Base-by-base conservation (phyloP, 2,888 invertebrate genomes). In the Rhagonycha lutea region DNA sequence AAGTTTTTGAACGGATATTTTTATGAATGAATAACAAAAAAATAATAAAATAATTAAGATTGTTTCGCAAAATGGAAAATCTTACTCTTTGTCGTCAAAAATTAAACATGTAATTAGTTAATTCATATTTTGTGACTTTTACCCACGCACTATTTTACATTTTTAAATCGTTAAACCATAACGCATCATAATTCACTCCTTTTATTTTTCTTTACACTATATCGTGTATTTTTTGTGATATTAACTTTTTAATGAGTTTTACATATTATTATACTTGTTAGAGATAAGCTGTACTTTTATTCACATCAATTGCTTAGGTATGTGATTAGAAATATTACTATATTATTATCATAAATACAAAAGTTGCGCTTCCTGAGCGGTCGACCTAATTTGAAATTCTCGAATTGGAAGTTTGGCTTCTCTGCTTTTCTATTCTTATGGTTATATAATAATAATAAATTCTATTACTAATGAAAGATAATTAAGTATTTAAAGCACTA, bases 181-280 rank as follows among this genome's bases (percentile, higher is more conserved):
- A 69, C 29, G 23, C 60, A 24, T 65, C 63, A 65, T 65, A 65
- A 65, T 65, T 65, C 63, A 65, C 12, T 65, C n/a, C 7, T 24
- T 65, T n/a, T 18, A 24, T 65, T 65, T 65, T 65, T 65, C 63
- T 65, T 23, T 65, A 24, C 63, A 65, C 26, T n/a, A 24, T 65
- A 60, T 23, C 18, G 8, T 60, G 23, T 69, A 69, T 60, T 69
- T 69, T 69, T 69, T 69, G 47, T 69, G 32, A 18, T 24, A 60
- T 47, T 26, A 47, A 14, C n/a, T 32, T 23, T 69, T 47, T 69
- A 69, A 69, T 60, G 69, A 69, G 69, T 69, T 69, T 47, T 69
- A 69, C 69, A 69, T 61, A 23, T 69, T 61, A 23, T 69, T 24
- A 10, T 32, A 47, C 47, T 47, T 47, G 47, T n/a, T 47, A n/a